These are phyloP conservation scores for Microdon myrmicae DNA, from an alignment of 2,888 invertebrate genomes.

Conservation along the genomic window DNA sequence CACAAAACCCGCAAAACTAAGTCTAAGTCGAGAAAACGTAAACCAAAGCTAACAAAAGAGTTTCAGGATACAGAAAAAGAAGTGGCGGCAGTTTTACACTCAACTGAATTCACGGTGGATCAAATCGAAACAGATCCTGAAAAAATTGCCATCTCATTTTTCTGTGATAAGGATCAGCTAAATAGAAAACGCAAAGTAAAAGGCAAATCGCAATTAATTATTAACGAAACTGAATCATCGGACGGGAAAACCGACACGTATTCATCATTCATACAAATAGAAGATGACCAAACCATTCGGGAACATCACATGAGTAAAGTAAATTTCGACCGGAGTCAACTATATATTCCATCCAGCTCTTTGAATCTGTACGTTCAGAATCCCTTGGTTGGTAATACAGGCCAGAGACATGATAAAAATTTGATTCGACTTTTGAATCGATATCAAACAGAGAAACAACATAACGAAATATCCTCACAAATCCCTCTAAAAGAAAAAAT, in stretches of 20 bases:
- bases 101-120: constrained; percentile 49
- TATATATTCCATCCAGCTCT: constrained; percentile 55
- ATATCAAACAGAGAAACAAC: constrained; percentile 54
- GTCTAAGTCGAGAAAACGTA: constrained; percentile 52
- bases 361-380: constrained; percentile 46
- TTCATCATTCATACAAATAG: constrained; percentile 62
- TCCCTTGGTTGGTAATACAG: constrained; percentile 8
- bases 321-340: constrained; percentile 50
- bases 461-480: constrained; percentile 26
- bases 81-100: constrained; percentile 56
- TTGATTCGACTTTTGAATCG: constrained; percentile 60
- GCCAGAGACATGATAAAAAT: constrained; percentile 34
- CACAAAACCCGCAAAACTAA: constrained; percentile 18
- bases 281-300: constrained; percentile 54
- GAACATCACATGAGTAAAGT: constrained; percentile 36
- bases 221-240: constrained; percentile 4
- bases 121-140: constrained; percentile 16
- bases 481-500: constrained; percentile 19
- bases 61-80: constrained; percentile 60
- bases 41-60: constrained; percentile 58
- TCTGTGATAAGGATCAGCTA: constrained; percentile 2
- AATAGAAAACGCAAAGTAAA: background rate
- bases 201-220: constrained; percentile 6
- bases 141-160: constrained; percentile 18
- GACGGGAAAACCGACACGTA: constrained; percentile 50